A percentile compares a stretch with the other conserved stretches of the same genome.
Evolutionary conservation across 2,113 vertebrate genomes (phyloP).

Genomic region (Melozone crissalis): DNA sequence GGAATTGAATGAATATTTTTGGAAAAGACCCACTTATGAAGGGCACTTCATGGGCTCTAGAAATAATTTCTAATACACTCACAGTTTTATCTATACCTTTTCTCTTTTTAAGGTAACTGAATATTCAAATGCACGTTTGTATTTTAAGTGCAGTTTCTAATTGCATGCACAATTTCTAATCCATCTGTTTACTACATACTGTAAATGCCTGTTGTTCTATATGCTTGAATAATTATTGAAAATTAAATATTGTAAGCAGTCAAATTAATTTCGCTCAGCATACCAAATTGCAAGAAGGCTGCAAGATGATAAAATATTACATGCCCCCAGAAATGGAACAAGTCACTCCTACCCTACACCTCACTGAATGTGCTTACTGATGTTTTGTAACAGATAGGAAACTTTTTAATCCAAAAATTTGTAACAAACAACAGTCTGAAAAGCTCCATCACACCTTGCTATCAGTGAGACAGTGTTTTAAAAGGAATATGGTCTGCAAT

Average conservation of each 20-base stretch:
- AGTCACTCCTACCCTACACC: constrained; percentile 26
- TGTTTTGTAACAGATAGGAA: constrained; percentile 40
- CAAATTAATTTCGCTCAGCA: constrained; percentile 73
- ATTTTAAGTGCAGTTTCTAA: constrained; percentile 77
- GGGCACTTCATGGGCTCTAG: not conserved
- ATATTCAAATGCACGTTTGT: constrained; percentile 69
- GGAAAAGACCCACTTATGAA: not conserved
- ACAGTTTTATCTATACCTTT: constrained; percentile 42
- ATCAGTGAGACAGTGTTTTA: constrained; percentile 11
- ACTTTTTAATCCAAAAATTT: constrained; percentile 46
- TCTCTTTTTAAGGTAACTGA: constrained; percentile 59
- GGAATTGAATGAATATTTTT: not conserved
- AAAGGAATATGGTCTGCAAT: constrained; percentile 7
- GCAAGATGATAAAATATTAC: constrained; percentile 57
- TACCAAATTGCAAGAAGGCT: constrained; percentile 45
- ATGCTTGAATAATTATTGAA: constrained; percentile 79
- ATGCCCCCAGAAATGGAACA: constrained; percentile 43
- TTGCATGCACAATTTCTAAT: constrained; percentile 82
- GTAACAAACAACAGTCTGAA: constrained; percentile 12
- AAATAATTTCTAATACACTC: constrained; percentile 28
- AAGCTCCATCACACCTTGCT: not conserved
- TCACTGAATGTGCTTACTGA: not conserved
- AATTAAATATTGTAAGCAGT: constrained; percentile 79
- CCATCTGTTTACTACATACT: constrained; percentile 76
- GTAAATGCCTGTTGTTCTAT: constrained; percentile 72